Evolutionary conservation across 2,113 vertebrate genomes (phyloP).

Genomic region (Phainopepla nitens): DNA sequence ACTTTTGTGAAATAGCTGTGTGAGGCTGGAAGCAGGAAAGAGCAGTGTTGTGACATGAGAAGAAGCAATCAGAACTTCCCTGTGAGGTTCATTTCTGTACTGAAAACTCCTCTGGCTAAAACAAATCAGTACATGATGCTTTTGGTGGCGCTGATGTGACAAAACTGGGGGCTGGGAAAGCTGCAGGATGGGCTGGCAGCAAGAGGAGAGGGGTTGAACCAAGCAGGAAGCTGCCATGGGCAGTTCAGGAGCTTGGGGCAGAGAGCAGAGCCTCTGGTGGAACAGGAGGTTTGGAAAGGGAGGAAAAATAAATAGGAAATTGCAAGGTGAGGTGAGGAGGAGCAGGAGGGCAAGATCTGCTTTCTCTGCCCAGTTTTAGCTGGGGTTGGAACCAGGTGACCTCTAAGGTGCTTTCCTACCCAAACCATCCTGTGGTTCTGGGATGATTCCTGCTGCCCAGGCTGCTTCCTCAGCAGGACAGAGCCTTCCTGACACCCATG

Average conservation of each 20-base stretch:
- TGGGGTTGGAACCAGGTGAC: neutral
- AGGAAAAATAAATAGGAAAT: neutral
- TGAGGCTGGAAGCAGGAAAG: neutral
- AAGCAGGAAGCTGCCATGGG: neutral
- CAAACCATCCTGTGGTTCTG: neutral
- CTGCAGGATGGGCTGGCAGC: neutral
- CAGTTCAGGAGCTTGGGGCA: neutral
- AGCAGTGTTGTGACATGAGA: neutral
- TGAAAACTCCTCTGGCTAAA: neutral
- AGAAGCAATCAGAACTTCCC: neutral
- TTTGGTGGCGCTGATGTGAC: rapidly evolving
- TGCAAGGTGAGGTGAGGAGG: neutral
- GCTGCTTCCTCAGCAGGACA: rapidly evolving
- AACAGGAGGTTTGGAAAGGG: neutral
- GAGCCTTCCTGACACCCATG: neutral
- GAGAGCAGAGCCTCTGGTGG: neutral
- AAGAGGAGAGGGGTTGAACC: neutral
- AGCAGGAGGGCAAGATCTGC: neutral
- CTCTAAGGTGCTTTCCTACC: neutral
- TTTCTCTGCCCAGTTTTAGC: neutral
- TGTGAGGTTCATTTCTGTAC: neutral
- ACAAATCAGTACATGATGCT: neutral
- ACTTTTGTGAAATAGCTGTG: neutral
- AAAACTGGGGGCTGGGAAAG: neutral
- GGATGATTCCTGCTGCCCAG: neutral